These are phyloP conservation scores for Drosophila mojavensis DNA, from an alignment of 1,140 invertebrate species.

Conservation along the genomic window DNA sequence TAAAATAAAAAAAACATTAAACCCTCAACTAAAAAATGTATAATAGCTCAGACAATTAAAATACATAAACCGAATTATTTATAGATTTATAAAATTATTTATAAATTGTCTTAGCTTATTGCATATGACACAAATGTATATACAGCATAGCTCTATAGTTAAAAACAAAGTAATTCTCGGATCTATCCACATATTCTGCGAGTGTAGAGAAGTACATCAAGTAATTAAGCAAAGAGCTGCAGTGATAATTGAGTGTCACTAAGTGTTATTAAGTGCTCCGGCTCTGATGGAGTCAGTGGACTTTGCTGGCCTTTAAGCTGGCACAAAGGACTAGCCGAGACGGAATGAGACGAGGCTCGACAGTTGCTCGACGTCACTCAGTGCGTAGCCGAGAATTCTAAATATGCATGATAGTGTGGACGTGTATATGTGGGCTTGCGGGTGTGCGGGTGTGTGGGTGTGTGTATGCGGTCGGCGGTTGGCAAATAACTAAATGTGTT, in stretches of 20 bases:
- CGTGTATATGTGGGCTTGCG: slow-evolving; percentile 9
- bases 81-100: no score
- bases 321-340: slow-evolving; percentile 27
- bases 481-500: slow-evolving; percentile 82
- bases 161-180: no score
- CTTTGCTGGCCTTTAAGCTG: slow-evolving; percentile 33
- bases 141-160: no score
- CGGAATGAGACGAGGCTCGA: slow-evolving; percentile 6
- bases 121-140: no score
- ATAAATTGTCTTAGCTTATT: no score
- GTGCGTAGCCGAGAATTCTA: slow-evolving; percentile 44
- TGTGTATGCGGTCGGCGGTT: slow-evolving; percentile 56
- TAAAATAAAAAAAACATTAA: no score
- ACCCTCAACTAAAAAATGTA: no score
- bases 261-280: slow-evolving; percentile 77
- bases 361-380: slow-evolving; percentile 16
- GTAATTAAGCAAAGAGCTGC: slow-evolving; percentile 68
- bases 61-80: no score
- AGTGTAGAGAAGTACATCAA: slow-evolving; percentile 44
- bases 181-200: slow-evolving; percentile 14
- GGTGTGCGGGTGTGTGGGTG: slow-evolving; percentile 32
- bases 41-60: no score
- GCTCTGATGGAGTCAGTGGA: slow-evolving; percentile 12
- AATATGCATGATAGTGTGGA: slow-evolving; percentile 16
- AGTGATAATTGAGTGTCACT: slow-evolving; percentile 81